Base-by-base conservation (phyloP, 2,888 invertebrate genomes). In the Aphodius granarius region DNA sequence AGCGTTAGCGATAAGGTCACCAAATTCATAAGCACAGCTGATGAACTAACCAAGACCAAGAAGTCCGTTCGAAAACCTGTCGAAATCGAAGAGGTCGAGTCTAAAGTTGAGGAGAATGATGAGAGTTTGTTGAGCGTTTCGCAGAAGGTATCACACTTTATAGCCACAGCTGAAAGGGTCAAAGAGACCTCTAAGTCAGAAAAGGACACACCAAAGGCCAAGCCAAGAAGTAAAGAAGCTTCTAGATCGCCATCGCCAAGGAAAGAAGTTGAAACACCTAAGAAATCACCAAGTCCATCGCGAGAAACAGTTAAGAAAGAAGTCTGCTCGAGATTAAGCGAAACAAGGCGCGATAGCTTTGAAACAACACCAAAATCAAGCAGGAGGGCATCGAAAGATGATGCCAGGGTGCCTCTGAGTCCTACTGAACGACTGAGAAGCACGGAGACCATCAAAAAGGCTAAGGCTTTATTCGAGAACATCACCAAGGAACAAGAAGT, bases 391-490 rank as follows among this genome's bases (percentile, higher is more conserved):
- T 85, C 87, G 15, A 78, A 80, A 72, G 84, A 85, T 66, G 84
- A 86, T 74, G 77, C 82, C 15, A 85, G 83, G 79, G 79, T 79
- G 1, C 80, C 84, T 71, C 74, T 86, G 23, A 86, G 85, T 74
- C 79, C 85, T 80, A 77, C 83, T 16, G 83, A 84, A 18, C 81
- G 85, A 18, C 81, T 91, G 21, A 88, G 90, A 71, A 91, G 90
- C 80, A 91, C 90, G 68, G 92, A 92, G 80, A 91, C 91, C n/a
- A 91, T 93, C 0, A 90, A 91, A 72, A 91, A 91, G 85, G 93
- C 94, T 0, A 93, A 93, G 85, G 91, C 91, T 64, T 84, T 93
- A 63, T 93, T 93, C 85, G 93, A 94, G 87, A 92, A 90, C 78
- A 91, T 91, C 19, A 84, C 78, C 23, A 87, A 88, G 79, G 82